These are phyloP conservation scores for Trichacis sp. DNA, from an alignment of 2,888 invertebrate genomes.

Conservation along the genomic window DNA sequence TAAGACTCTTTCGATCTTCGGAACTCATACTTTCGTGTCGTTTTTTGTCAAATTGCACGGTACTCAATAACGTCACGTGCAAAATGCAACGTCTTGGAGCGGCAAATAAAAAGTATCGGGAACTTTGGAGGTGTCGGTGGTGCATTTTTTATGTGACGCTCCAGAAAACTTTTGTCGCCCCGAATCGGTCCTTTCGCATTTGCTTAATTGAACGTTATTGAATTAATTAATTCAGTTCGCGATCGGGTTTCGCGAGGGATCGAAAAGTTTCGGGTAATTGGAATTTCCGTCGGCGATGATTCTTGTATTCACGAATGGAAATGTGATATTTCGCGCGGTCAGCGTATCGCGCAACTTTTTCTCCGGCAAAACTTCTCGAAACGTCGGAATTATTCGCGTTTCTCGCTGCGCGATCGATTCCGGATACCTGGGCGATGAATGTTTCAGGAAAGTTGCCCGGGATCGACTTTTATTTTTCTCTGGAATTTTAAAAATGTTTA, in stretches of 20 bases:
- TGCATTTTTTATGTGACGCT: neutral
- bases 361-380: too few species aligned
- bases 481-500: too few species aligned
- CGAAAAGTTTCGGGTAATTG: neutral
- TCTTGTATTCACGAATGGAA: neutral
- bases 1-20: too few species aligned
- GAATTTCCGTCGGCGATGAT: neutral
- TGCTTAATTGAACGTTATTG: neutral
- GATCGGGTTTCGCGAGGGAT: neutral
- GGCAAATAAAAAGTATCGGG: neutral
- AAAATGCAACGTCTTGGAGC: neutral
- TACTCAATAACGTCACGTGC: neutral
- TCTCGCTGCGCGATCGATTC: too few species aligned
- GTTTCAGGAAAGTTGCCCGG: too few species aligned
- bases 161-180: neutral
- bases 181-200: neutral
- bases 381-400: too few species aligned
- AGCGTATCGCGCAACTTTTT: neutral
- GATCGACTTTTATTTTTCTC: too few species aligned
- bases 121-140: neutral
- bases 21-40: too few species aligned
- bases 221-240: neutral
- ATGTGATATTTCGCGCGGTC: neutral
- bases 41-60: too few species aligned
- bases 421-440: too few species aligned